phyloP scores from a whole-genome alignment of 2,888 invertebrate species.

The Pomacea canaliculata region DNA sequence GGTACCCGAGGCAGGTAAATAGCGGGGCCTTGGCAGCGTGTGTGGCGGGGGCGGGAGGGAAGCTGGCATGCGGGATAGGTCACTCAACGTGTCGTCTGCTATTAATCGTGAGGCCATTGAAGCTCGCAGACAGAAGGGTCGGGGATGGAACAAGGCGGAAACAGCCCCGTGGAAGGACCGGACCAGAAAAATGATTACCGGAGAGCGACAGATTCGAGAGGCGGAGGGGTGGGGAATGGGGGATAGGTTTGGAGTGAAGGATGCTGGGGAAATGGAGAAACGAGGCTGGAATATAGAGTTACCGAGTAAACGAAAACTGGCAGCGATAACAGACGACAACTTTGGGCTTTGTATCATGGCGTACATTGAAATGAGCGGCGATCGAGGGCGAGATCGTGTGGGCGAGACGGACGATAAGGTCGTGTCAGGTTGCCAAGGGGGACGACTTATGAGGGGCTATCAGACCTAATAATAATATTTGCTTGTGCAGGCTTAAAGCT shows the following conservation, averaged over 20 bases:
- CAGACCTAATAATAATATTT: not conserved
- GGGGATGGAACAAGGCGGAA: no score
- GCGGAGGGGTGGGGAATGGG: not conserved
- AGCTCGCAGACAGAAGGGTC: not conserved
- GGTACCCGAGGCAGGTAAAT: not conserved
- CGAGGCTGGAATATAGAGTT: not conserved
- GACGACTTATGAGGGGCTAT: not conserved
- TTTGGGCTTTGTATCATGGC: not conserved
- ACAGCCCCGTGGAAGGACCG: no score
- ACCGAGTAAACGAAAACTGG: not conserved
- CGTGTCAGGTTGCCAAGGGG: not conserved
- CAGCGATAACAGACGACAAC: slow-evolving; percentile 6
- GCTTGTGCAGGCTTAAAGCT: no score
- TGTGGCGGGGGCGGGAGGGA: slow-evolving; percentile 8
- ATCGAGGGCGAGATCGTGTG: not conserved
- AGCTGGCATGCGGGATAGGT: slow-evolving; percentile 22
- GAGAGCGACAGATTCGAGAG: not conserved
- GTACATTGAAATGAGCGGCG: not conserved
- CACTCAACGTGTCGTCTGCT: slow-evolving; percentile 30
- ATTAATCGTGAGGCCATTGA: slow-evolving; percentile 23
- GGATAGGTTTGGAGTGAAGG: not conserved
- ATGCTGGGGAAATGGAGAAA: not conserved
- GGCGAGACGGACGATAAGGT: not conserved
- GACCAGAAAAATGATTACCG: no score
- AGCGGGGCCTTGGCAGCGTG: slow-evolving; percentile 12